Evolutionary conservation across 2,113 vertebrate species (phyloP), one percentile per base, ranked within the genome.

Genomic region (Hemichromis elongatus): DNA sequence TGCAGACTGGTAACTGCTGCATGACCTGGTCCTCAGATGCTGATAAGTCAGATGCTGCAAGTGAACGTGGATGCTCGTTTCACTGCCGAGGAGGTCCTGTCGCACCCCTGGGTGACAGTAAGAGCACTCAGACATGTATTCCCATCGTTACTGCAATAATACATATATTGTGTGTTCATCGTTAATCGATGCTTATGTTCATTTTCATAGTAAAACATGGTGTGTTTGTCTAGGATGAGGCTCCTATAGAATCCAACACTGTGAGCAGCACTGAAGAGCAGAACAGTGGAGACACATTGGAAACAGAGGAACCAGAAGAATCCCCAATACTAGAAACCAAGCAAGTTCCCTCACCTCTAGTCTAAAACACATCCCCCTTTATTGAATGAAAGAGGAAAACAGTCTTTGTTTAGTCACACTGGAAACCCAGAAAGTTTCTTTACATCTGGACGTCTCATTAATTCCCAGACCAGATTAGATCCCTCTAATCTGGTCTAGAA

Each of bases 41-140:
- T 99, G 94, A 99, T 99, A 83, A 97, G 97, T 91, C 97, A 97
- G 88, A 99, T 99, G 99, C 96, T 99, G 80, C 98, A 99, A 85
- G 98, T 99, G 91, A 98, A 99, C 24, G 96, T 97, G 10, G 98
- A 99, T 80, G 97, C 96, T 10, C 97, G 99, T 59, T 99, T 97
- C 77, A 99, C 97, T 4, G 98, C 99, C 1, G 98, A 98, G 79
- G 97, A 99, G 78, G 97, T 99, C 73, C 94, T 99, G 90, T 96
- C 96, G 3, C 99, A 99, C 95, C 97, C 97, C 47, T 99, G 99
- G 99, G 99, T 99, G 93, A 98, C 97, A 92, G 98, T 99, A 90
- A 97, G 97, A 26, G n/a, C 18, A 35, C 42, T 9, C 5, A 21
- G 14, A 50, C 61, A 40, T 9, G 54, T 37, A 4, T 33, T 70